A percentile compares a stretch with the other conserved stretches of the same genome.
Conservation (phyloP, 2,797 vertebrate species). For the Huso huso region DNA sequence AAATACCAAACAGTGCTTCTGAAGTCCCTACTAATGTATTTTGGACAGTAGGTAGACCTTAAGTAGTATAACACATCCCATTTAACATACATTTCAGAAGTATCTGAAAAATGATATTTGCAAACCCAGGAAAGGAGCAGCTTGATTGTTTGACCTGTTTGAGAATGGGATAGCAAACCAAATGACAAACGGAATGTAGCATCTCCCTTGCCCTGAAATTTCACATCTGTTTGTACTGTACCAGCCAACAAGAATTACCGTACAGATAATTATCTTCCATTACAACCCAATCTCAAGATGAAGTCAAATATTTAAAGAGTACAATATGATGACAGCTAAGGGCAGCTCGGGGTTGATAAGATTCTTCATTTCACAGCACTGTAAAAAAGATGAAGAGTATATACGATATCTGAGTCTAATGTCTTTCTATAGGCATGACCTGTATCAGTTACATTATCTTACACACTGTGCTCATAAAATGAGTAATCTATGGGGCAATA, state of each 20-base stretch:
- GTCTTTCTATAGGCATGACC: slow-evolving; percentile 55
- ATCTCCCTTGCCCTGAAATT: slow-evolving; percentile 46
- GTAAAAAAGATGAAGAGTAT: slow-evolving; percentile 42
- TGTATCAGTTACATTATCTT: slow-evolving; percentile 54
- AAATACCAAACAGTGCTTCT: too few species aligned
- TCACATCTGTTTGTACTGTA: slow-evolving; percentile 60
- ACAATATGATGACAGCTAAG: slow-evolving; percentile 58
- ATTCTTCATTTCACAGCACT: slow-evolving; percentile 21
- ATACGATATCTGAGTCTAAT: slow-evolving; percentile 68
- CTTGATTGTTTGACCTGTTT: slow-evolving; percentile 32
- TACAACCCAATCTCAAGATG: slow-evolving; percentile 54
- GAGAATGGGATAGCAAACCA: slow-evolving; percentile 48
- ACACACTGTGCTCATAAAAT: slow-evolving; percentile 41
- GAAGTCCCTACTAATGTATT: too few species aligned
- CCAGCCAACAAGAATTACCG: slow-evolving; percentile 52
- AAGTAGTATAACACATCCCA: background rate
- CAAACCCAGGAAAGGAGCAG: background rate
- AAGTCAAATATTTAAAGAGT: slow-evolving; percentile 59
- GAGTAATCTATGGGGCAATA: slow-evolving; percentile 40
- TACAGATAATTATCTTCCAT: slow-evolving; percentile 51
- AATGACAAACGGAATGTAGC: slow-evolving; percentile 36
- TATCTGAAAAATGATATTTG: slow-evolving; percentile 37
- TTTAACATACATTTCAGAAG: background rate
- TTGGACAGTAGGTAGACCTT: background rate
- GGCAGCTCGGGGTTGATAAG: slow-evolving; percentile 22